Evolutionary conservation across 2,113 vertebrate genomes (phyloP).

Genomic region (Scatophagus argus): DNA sequence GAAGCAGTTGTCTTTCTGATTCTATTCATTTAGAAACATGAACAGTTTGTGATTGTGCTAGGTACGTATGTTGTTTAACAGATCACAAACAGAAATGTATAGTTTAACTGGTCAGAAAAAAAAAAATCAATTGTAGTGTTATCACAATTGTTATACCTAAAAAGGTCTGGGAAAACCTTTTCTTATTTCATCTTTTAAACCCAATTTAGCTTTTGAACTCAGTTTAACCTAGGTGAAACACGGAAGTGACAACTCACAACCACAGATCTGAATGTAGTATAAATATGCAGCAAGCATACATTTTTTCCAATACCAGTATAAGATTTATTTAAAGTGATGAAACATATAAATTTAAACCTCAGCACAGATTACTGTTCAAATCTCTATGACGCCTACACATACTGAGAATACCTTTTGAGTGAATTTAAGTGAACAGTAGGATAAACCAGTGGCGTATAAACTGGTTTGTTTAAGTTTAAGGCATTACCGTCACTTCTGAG

Average conservation of each 20-base stretch:
- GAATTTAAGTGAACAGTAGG: background rate
- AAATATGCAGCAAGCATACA: background rate
- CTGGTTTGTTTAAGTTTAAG: background rate
- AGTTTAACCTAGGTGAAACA: background rate
- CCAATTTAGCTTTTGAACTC: background rate
- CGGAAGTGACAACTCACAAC: background rate
- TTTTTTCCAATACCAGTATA: no score
- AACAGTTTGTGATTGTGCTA: background rate
- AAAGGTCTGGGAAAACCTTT: no score
- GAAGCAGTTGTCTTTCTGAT: background rate
- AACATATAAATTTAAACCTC: background rate
- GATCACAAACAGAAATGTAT: background rate
- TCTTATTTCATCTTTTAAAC: background rate
- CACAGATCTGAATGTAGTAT: background rate
- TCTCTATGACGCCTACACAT: background rate
- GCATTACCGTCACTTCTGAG: constrained; percentile 91
- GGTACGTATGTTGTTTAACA: background rate
- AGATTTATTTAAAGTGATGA: no score
- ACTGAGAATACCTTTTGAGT: background rate
- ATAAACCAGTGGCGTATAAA: background rate
- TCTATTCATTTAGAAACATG: background rate
- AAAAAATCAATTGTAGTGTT: background rate
- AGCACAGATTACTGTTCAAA: background rate
- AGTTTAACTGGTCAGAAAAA: background rate
- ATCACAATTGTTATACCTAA: background rate